Conservation (phyloP, 2,888 invertebrate species). For the Shargacucullia verbasci region DNA sequence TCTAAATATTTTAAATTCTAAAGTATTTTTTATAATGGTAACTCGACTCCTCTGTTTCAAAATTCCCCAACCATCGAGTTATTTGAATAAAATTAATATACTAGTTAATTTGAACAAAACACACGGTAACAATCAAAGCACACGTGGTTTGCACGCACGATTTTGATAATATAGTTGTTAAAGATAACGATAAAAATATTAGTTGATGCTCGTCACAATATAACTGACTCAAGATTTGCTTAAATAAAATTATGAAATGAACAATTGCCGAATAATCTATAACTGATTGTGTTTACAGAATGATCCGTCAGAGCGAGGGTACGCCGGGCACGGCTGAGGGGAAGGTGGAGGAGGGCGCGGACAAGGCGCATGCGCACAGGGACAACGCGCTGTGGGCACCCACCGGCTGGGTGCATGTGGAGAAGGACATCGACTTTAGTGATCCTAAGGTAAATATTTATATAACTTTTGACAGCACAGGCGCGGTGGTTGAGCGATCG, state of each 20-base stretch:
- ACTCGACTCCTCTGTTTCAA: too few relatives aligned
- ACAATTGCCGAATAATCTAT: too few relatives aligned
- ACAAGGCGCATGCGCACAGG: slow-evolving; percentile 70
- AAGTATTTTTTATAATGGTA: too few relatives aligned
- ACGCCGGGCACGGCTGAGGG: slow-evolving; percentile 59
- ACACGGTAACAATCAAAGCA: neutral
- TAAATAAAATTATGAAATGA: too few relatives aligned
- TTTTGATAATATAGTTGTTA: neutral
- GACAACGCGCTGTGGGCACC: slow-evolving; percentile 91
- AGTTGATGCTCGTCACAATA: slow-evolving; percentile 9
- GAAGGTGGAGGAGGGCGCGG: slow-evolving; percentile 59
- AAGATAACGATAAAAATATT: slow-evolving; percentile 27
- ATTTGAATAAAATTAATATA: too few relatives aligned
- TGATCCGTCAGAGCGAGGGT: slow-evolving; percentile 84
- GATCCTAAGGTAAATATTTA: slow-evolving; percentile 91
- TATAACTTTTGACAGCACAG: too few relatives aligned
- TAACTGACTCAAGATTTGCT: slow-evolving; percentile 9
- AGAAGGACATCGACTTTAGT: slow-evolving; percentile 93
- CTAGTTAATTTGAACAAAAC: slow-evolving; percentile 1
- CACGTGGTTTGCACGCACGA: neutral
- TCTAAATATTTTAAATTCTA: too few relatives aligned
- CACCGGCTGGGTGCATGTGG: slow-evolving; percentile 94
- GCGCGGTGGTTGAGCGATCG: too few relatives aligned
- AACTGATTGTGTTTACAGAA: slow-evolving; percentile 63
- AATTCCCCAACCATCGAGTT: too few relatives aligned